Evolutionary conservation across 2,113 vertebrate species (phyloP).

Genomic region (Cathartes aura): DNA sequence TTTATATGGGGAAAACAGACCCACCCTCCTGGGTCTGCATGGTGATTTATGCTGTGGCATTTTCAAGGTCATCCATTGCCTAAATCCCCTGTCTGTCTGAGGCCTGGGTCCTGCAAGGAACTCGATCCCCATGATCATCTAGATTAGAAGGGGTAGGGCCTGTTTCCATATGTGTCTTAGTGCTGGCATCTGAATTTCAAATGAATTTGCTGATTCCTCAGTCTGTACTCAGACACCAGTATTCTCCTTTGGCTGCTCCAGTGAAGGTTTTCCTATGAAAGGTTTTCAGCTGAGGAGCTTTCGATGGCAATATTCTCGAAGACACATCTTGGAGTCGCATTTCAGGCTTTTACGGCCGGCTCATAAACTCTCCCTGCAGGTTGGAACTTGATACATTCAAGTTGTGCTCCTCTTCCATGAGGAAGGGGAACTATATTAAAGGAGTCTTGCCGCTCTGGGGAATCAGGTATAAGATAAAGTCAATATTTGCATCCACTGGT

Average conservation of each 20-base stretch:
- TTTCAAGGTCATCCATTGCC: slow-evolving; percentile 48
- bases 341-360: background rate
- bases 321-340: background rate
- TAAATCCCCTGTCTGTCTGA: slow-evolving; percentile 58
- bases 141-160: slow-evolving; percentile 35
- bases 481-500: background rate
- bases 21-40: slow-evolving; percentile 35
- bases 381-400: background rate
- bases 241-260: slow-evolving; percentile 8
- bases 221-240: background rate
- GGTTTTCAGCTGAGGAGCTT: slow-evolving; percentile 13
- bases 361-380: background rate
- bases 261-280: background rate
- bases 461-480: background rate
- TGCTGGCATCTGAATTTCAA: slow-evolving; percentile 58
- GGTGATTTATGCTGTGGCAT: slow-evolving; percentile 52
- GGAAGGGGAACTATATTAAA: background rate
- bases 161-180: slow-evolving; percentile 47
- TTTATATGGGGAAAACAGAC: slow-evolving; percentile 59
- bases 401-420: background rate
- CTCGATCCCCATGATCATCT: slow-evolving; percentile 23
- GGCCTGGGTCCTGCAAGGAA: slow-evolving; percentile 45
- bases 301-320: slow-evolving; percentile 38
- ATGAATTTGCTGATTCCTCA: slow-evolving; percentile 56
- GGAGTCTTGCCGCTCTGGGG: background rate